A percentile compares a stretch with the other conserved stretches of the same genome.
Conservation (phyloP, 2,797 vertebrate species). For the Hipposideros larvatus region DNA sequence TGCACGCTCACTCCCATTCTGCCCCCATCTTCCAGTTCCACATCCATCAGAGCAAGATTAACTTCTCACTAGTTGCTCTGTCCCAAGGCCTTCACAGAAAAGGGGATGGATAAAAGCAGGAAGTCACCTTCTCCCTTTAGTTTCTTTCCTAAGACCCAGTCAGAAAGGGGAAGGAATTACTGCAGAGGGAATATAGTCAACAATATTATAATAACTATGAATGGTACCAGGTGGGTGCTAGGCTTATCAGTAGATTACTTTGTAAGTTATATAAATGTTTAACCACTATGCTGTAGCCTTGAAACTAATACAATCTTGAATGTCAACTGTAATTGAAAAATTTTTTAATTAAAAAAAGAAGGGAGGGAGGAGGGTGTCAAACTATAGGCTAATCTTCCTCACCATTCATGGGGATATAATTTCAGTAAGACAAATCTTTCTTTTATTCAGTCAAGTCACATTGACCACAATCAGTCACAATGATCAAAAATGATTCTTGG, state of each 20-base stretch:
- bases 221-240: too few relatives aligned
- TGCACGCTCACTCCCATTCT: not conserved
- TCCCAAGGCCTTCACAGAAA: not conserved
- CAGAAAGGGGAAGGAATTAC: not conserved
- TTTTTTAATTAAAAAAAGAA: not conserved
- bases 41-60: not conserved
- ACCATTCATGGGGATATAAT: not conserved
- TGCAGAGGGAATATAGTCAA: too few relatives aligned
- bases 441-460: not conserved
- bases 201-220: too few relatives aligned
- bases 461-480: not conserved
- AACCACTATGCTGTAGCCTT: too few relatives aligned
- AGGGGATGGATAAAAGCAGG: not conserved
- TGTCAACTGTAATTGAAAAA: too few relatives aligned
- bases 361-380: not conserved
- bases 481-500: not conserved
- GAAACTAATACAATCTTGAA: too few relatives aligned
- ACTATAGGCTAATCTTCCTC: not conserved
- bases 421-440: not conserved
- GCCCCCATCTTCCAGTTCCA: not conserved
- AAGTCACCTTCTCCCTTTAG: not conserved
- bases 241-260: too few relatives aligned
- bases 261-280: too few relatives aligned
- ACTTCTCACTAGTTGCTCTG: not conserved
- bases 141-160: not conserved